These are phyloP conservation scores for Philopotamus ludificatus DNA, from an alignment of 1,140 invertebrate genomes.

Conservation along the genomic window DNA sequence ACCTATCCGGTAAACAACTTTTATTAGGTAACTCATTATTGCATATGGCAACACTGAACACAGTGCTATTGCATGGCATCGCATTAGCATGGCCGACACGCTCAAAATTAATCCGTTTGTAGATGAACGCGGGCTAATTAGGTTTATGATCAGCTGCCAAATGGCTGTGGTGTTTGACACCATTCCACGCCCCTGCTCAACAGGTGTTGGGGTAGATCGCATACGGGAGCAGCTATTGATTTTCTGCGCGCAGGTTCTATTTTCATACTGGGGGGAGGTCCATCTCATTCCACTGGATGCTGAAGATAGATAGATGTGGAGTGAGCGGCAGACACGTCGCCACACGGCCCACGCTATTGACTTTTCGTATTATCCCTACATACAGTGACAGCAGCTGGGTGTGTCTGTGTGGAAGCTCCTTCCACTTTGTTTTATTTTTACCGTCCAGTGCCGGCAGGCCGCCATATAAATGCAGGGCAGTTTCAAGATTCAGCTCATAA, in stretches of 20 bases:
- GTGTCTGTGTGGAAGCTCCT: neutral
- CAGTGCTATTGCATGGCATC: too few species aligned
- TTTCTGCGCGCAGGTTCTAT: neutral
- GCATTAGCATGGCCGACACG: too few species aligned
- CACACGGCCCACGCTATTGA: neutral
- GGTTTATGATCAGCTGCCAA: too few species aligned
- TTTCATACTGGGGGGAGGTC: neutral
- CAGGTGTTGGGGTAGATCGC: too few species aligned
- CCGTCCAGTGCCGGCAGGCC: slow-evolving; percentile 27
- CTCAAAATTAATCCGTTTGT: too few species aligned
- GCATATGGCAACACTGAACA: too few species aligned
- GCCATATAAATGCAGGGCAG: slow-evolving; percentile 54
- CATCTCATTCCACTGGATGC: neutral
- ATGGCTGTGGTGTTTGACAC: too few species aligned
- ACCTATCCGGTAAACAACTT: too few species aligned
- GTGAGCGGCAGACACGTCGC: neutral
- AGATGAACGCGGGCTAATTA: too few species aligned
- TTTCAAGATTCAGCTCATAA: slow-evolving; percentile 66
- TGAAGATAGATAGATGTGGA: neutral
- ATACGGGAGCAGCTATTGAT: slow-evolving; percentile 8
- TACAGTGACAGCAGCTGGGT: neutral
- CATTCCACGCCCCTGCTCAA: too few species aligned
- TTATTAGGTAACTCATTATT: too few species aligned
- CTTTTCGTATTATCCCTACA: neutral
- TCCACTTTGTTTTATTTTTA: slow-evolving; percentile 22